Evolutionary conservation across 2,888 invertebrate species (phyloP).

Genomic region (Altica lythri): DNA sequence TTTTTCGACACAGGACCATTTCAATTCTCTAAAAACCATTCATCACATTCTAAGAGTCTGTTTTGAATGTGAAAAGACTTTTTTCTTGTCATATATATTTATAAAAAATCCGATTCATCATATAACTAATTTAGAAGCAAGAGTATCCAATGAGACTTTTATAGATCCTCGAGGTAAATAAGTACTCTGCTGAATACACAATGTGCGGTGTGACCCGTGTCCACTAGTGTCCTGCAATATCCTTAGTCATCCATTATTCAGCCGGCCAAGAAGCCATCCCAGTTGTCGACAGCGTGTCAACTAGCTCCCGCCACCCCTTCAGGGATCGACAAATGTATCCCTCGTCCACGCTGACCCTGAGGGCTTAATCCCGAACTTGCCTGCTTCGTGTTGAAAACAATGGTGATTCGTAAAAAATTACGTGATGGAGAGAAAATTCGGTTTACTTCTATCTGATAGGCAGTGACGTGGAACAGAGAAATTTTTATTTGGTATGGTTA

Average conservation of each 20-base stretch:
- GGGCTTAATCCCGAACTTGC: constrained; percentile 45
- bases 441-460: constrained; percentile 27
- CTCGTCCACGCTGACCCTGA: constrained; percentile 51
- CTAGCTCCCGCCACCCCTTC: constrained; percentile 42
- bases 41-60: too few species aligned
- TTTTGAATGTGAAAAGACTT: too few species aligned
- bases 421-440: constrained; percentile 35
- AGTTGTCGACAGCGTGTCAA: constrained; percentile 52
- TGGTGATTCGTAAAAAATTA: constrained; percentile 41
- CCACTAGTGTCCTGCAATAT: constrained; percentile 52
- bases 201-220: constrained; percentile 54
- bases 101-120: background rate
- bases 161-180: constrained; percentile 32
- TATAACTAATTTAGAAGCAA: constrained; percentile 19
- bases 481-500: too few species aligned
- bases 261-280: constrained; percentile 54
- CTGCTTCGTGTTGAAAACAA: constrained; percentile 39
- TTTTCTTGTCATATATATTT: too few species aligned
- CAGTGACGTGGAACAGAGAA: too few species aligned
- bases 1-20: too few species aligned
- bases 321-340: constrained; percentile 53
- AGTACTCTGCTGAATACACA: constrained; percentile 33
- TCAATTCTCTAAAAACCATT: too few species aligned
- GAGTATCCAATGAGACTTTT: constrained; percentile 15
- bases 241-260: constrained; percentile 56